Conservation (phyloP, 2,888 invertebrate genomes). For the Rugalucina vietnamica region DNA sequence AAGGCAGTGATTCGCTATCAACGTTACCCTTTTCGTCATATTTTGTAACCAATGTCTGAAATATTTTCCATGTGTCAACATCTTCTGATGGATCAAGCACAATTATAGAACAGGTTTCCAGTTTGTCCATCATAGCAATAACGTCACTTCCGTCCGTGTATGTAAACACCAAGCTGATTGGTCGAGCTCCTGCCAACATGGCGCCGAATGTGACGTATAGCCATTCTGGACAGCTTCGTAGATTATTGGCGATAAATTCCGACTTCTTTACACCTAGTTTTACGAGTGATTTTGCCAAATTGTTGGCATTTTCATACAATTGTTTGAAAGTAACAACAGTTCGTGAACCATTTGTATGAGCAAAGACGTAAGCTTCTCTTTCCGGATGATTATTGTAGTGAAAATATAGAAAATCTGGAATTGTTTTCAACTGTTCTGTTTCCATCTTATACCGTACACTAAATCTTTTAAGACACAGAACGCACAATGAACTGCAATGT, state of each 20-base stretch:
- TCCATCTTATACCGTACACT: too few species aligned
- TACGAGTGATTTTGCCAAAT: neutral
- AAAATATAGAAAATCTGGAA: neutral
- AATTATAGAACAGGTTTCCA: slow-evolving; percentile 26
- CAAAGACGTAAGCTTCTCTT: neutral
- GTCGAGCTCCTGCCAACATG: neutral
- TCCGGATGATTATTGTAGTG: neutral
- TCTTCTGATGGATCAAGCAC: slow-evolving; percentile 33
- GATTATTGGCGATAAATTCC: neutral
- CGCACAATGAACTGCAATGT: too few species aligned
- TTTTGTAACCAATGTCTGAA: slow-evolving; percentile 14
- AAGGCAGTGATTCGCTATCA: slow-evolving; percentile 23
- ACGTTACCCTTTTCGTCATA: slow-evolving; percentile 3
- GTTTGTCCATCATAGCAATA: neutral
- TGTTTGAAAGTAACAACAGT: neutral
- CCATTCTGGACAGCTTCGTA: neutral
- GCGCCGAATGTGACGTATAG: neutral
- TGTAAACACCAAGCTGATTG: neutral
- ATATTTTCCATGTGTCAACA: slow-evolving; percentile 31
- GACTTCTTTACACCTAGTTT: neutral
- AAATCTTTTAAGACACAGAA: too few species aligned
- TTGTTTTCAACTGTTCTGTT: neutral
- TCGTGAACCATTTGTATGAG: neutral
- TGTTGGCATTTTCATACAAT: neutral
- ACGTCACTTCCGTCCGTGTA: neutral